Conservation (phyloP, 2,113 vertebrate species). For the Ictalurus punctatus region DNA sequence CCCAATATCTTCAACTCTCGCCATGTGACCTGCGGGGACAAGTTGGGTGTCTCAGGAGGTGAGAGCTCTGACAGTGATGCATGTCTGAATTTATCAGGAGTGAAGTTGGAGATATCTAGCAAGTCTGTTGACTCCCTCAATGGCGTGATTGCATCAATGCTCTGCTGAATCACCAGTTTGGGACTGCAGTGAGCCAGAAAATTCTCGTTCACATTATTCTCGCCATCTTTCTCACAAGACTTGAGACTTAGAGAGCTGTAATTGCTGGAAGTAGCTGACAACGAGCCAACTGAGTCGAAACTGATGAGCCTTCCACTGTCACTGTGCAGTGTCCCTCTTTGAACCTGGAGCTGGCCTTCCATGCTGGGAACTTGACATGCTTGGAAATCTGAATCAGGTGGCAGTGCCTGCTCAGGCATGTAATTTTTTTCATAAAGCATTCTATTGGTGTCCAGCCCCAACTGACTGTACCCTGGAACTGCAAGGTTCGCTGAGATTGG, state of each 20-base stretch:
- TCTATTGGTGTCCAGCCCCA: conserved; percentile 84
- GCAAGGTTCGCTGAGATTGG: conserved; percentile 77
- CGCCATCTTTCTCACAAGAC: conserved; percentile 92
- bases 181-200: conserved; percentile 98
- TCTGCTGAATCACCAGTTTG: conserved; percentile 97
- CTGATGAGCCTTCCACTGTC: conserved; percentile 93
- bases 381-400: conserved; percentile 89
- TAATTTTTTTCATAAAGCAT: conserved; percentile 91
- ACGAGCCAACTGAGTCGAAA: conserved; percentile 94
- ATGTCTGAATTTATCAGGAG: conserved; percentile 97
- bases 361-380: conserved; percentile 86
- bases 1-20: conserved; percentile 83
- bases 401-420: conserved; percentile 82
- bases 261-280: conserved; percentile 93
- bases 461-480: conserved; percentile 81
- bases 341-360: conserved; percentile 92
- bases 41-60: conserved; percentile 93
- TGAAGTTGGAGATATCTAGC: conserved; percentile 99
- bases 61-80: conserved; percentile 95
- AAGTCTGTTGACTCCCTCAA: conserved; percentile 95
- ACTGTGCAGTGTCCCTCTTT: conserved; percentile 86
- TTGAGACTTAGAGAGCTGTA: conserved; percentile 96
- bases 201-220: conserved; percentile 92
- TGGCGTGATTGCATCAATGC: conserved; percentile 92
- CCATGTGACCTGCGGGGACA: conserved; percentile 91